phyloP scores from a whole-genome alignment of 2,888 invertebrate genomes.

The Stegana nigrithorax region DNA sequence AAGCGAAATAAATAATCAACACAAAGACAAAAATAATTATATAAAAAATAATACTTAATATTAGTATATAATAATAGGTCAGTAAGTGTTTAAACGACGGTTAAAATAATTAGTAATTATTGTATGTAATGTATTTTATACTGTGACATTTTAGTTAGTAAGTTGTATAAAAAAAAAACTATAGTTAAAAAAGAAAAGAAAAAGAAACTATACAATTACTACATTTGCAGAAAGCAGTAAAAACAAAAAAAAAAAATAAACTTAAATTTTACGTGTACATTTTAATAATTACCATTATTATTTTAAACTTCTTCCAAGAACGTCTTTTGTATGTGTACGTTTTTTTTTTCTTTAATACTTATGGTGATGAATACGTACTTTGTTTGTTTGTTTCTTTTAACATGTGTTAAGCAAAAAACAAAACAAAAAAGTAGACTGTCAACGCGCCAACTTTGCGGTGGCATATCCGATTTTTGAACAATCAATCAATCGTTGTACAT shows the following conservation, averaged over 20 bases:
- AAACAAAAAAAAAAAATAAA: background rate
- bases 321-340: background rate
- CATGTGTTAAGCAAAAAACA: background rate
- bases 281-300: background rate
- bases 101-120: constrained; percentile 5
- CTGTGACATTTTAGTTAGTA: constrained; percentile 14
- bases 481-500: background rate
- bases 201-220: too few species aligned
- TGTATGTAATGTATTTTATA: constrained; percentile 19
- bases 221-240: too few species aligned
- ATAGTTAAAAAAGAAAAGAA: background rate
- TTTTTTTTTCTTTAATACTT: background rate
- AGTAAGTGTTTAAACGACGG: too few species aligned
- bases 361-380: background rate
- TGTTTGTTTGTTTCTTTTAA: background rate
- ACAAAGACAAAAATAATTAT: background rate
- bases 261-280: background rate
- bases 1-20: background rate
- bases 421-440: background rate
- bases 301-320: too few species aligned
- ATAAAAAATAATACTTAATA: background rate
- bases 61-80: background rate
- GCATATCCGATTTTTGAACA: too few species aligned
- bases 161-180: background rate
- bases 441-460: background rate